A percentile compares a stretch with the other conserved stretches of the same genome.
Conservation (phyloP, 2,797 vertebrate genomes). For the Falco cherrug region DNA sequence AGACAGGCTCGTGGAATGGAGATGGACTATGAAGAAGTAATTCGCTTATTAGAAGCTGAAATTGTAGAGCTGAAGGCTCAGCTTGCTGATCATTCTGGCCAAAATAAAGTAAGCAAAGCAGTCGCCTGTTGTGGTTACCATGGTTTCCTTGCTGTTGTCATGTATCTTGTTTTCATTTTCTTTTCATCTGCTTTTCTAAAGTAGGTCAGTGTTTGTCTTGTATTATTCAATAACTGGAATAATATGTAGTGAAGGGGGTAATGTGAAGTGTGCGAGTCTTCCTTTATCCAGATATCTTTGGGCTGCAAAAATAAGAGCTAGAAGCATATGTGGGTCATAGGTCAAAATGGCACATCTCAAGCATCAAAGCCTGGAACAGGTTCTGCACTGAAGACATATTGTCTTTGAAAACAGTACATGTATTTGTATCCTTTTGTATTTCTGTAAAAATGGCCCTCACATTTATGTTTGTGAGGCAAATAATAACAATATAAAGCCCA, state of each 20-base stretch:
- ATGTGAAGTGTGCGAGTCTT: conserved; percentile 61
- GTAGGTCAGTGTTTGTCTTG: conserved; percentile 97
- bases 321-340: conserved; percentile 13
- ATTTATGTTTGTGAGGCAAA: not conserved
- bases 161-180: conserved; percentile 81
- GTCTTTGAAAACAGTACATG: not conserved
- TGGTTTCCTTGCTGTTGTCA: conserved; percentile 77
- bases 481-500: not conserved
- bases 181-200: conserved; percentile 88
- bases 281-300: conserved; percentile 56
- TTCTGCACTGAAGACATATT: not conserved
- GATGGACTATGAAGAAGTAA: conserved; percentile 95
- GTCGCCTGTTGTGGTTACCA: conserved; percentile 72
- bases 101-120: conserved; percentile 84
- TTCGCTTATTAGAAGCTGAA: conserved; percentile 91
- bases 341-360: not conserved
- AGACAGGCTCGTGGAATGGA: conserved; percentile 90
- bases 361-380: not conserved
- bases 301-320: conserved; percentile 28
- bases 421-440: not conserved
- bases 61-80: conserved; percentile 89
- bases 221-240: conserved; percentile 90
- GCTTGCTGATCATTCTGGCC: conserved; percentile 78
- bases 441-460: not conserved
- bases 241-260: conserved; percentile 73